phyloP scores from a whole-genome alignment of 1,140 invertebrate species.

The Hetaerina americana region DNA sequence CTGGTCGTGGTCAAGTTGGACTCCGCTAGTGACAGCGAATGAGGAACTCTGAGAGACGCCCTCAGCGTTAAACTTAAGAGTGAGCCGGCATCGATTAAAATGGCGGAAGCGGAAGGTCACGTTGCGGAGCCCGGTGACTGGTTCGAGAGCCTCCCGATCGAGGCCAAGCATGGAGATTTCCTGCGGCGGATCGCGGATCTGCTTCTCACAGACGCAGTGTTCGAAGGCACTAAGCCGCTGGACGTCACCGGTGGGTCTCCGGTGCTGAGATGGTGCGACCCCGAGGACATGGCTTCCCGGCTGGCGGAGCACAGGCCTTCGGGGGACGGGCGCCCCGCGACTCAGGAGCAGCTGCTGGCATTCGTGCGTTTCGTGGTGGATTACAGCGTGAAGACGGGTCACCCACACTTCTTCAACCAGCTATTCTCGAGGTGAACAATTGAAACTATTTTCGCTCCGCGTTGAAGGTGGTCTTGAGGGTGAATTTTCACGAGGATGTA shows the following conservation, averaged over 20 bases:
- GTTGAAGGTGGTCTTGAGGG: neutral
- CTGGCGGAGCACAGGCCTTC: constrained; percentile 25
- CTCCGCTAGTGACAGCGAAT: no score
- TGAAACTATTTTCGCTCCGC: no score
- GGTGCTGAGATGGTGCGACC: constrained; percentile 27
- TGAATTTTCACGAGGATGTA: no score
- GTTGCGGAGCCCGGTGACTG: neutral
- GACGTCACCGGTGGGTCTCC: constrained; percentile 24
- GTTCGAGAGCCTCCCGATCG: constrained; percentile 20
- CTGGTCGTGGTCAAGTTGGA: no score
- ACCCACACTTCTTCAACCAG: constrained; percentile 39
- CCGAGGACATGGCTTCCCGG: constrained; percentile 22
- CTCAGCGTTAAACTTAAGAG: no score
- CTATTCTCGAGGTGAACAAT: constrained; percentile 36
- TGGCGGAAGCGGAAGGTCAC: no score
- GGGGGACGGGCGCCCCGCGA: constrained; percentile 21
- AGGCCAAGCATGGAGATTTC: constrained; percentile 26
- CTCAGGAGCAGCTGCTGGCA: constrained; percentile 27
- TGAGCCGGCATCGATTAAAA: no score
- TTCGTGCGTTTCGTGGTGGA: constrained; percentile 29
- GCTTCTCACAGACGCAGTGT: constrained; percentile 26
- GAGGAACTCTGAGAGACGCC: no score
- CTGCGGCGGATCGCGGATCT: constrained; percentile 23
- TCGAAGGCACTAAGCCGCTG: constrained; percentile 21
- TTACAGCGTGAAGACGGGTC: constrained; percentile 38